Base-by-base conservation (phyloP, 30 jellyfish, hydroid and myxozoan species). In the Nemopilema nomurai region DNA sequence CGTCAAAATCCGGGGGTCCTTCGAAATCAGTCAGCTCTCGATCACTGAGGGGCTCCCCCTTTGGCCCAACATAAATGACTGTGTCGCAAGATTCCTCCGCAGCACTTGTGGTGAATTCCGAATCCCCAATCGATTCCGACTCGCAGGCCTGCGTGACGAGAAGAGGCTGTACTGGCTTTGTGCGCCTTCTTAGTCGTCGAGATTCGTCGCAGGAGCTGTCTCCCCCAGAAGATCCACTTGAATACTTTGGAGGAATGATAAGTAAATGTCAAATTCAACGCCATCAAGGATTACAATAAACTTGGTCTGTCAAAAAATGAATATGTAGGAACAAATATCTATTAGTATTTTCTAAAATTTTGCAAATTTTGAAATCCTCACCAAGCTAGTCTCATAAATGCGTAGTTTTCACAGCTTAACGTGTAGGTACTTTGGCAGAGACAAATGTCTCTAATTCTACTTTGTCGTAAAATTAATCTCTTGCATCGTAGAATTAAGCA, bases 31-130 rank as follows among this genome's bases (percentile, higher is more conserved):
- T 83, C 67, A 93, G 76, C 22, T 93, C 98, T n/a, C 82, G 89
- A 75, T 93, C 98, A 72, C 94, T 88, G 32, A 93, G 53, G 31
- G 76, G 85, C 50, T 88, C 95, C 16, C 94, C 94, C 64, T 79
- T 76, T 23, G 97, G 93, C 30, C 98, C 98, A 33, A 93, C 84
- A 75, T 93, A 93, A 49, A 93, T 93, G 0, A 93, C 98, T 19
- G 98, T 93, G 50, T 93, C 98, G 51, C 98, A 93, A 25, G 98
- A 93, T 69, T 93, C 98, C 75, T 93, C 98, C 27, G 97, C 98
- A 8, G 98, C 98, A 33, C 97, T 88, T 28, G 98, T 88, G 28
- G 98, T 87, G 49, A 93, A 93, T 82, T 93, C 98, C 18, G 98
- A 93, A 49, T 93, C 98, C 26, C 91, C 90, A 24, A 88, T 57